Evolutionary conservation across 2,888 invertebrate genomes (phyloP), one percentile per base, ranked within the genome.

Genomic region (Dolichomitus sp.): DNA sequence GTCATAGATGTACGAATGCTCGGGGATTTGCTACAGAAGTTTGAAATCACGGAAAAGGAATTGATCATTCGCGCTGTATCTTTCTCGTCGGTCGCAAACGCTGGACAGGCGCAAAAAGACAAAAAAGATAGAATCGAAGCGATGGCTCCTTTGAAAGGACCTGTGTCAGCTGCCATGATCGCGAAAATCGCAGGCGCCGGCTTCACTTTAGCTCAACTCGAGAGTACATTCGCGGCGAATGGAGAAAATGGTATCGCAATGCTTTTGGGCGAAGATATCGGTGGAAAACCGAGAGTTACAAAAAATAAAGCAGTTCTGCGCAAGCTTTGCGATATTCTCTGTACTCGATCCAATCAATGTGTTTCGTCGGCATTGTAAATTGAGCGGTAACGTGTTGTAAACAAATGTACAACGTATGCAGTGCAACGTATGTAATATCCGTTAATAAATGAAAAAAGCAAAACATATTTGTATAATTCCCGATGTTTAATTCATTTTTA

Each of bases 251-350:
- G 59, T 12, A 42, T 72, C 4, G 42, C n/a, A 17, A 72, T n/a
- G 72, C 59, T 59, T 59, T 37, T 59, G 40, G 72, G 72, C 40
- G 59, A 72, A 72, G 72, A 72, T 59, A 72, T 72, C 57, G 72
- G 57, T 42, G 72, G 45, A 45, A 72, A 72, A 59, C 59, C 59
- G 14, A n/a, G 59, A 42, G 42, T 59, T 27, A 37, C 72, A 9
- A 72, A 72, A 72, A 72, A 59, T 59, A 23, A 42, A 72, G 42
- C 59, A 3, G 45, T 59, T 23, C 59, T 72, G 7, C 42, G 72
- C 40, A 72, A 72, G 48, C 72, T 59, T 59, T 59, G 72, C 59
- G 59, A 72, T 72, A 19, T 14, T 33, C 59, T 72, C 23, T 27
- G 45, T 14, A 72, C 42, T 72, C 72, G 19, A 23, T 23, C 23